Evolutionary conservation across 2,113 vertebrate genomes (phyloP).

Genomic region (Gopherus evgoodei): DNA sequence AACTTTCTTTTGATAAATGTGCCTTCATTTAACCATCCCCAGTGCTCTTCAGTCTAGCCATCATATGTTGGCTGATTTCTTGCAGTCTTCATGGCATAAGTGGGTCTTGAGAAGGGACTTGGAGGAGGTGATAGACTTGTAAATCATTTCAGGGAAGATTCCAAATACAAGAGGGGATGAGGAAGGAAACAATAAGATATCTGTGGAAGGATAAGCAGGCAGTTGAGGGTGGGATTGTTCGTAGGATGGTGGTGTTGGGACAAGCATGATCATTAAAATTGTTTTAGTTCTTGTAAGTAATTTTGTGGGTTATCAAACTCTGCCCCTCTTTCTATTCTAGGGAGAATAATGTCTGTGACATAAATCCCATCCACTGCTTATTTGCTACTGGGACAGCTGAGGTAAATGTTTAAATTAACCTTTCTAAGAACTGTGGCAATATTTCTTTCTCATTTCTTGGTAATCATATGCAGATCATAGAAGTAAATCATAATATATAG

Average conservation of each 20-base stretch:
- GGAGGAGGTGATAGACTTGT: background rate
- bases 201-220: background rate
- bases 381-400: constrained; percentile 92
- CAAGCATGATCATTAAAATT: background rate
- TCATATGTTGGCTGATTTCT: background rate
- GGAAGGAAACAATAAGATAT: background rate
- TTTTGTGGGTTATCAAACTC: constrained; percentile 10
- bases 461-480: background rate
- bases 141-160: background rate
- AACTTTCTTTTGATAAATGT: background rate
- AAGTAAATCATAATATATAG: background rate
- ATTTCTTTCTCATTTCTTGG: background rate
- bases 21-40: constrained; percentile 35
- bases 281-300: background rate
- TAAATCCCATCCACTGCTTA: constrained; percentile 92
- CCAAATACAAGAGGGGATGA: background rate
- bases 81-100: background rate
- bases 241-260: background rate
- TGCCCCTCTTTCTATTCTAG: constrained; percentile 70
- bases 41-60: constrained; percentile 48
- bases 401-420: constrained; percentile 77
- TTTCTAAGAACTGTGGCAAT: background rate
- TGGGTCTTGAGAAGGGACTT: background rate
- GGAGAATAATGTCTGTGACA: constrained; percentile 94
- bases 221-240: background rate